Base-by-base conservation (phyloP, 2,113 vertebrate genomes). In the Larimichthys crocea region DNA sequence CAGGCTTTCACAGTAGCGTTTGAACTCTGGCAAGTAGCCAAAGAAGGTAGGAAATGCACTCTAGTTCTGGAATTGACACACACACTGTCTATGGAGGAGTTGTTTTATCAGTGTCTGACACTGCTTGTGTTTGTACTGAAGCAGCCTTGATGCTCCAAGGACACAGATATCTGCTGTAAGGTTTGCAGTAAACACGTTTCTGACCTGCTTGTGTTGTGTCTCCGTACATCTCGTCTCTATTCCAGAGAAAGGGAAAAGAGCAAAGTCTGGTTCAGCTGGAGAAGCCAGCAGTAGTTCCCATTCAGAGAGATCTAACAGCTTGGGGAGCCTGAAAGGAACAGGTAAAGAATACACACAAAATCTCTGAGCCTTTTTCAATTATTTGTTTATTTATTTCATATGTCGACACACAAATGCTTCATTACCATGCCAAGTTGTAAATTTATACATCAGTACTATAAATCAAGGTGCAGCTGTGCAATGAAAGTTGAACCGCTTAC, bases 1-100 rank as follows among this genome's bases (percentile, higher is more conserved):
- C 98, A 99, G 91, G 97, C 98, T 44, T 99, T 99, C 95, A 96
- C 95, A 70, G 94, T 99, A 0, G 97, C 98, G 0, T 98, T 99
- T 72, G 97, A 99, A 90, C 92, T 97, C 70, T 99, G 97, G 98
- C 97, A 99, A 86, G 96, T 94, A 0, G 95, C 97, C 59, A 97
- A 94, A 93, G 97, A 99, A 96, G 97, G 98, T 98, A 88, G 11
- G 83, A 19, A 11, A n/a, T 31, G 20, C n/a, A 22, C 22, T 35
- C 20, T 26, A 35, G 49, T 42, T 19, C 50, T 50, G 16, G 48
- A 76, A 79, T 53, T 42, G 42, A 75, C 67, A 70, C 31, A 2
- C 19, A 26, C 15, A 19, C 48, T 3, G 0, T 79, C 44, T 71
- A 4, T 8, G 46, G 24, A 49, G 50, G 31, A 55, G 29, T 44